Base-by-base conservation (phyloP, 2,888 invertebrate species). In the Cosmia pyralina region DNA sequence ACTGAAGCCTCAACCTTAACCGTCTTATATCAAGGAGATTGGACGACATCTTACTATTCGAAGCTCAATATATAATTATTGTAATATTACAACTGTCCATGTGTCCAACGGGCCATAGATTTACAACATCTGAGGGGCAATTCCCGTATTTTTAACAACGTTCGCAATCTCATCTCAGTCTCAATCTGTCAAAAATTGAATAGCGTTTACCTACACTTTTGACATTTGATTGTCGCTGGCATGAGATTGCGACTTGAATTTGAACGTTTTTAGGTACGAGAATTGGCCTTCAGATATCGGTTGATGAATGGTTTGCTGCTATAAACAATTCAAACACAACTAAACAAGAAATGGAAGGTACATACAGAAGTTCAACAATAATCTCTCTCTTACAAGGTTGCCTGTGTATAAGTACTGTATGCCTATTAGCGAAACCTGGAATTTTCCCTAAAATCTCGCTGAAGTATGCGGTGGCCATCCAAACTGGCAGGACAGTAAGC, bases 41-140 rank as follows among this genome's bases (percentile, higher is more conserved):
- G 17, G n/a, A n/a, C 0, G 41, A 69, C 1, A 52, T 46, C n/a
- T 52, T 28, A 52, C 19, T 34, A 15, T 34, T 7, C 13, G 17
- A 50, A 44, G n/a, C 3, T 22, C 17, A 17, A 6, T 64, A 59
- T 62, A 52, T 22, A 44, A 50, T n/a, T 7, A n/a, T 46, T 65
- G 69, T 57, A 57, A 78, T 68, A 78, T 79, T 19, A 65, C 57
- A 60, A 68, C 44, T 79, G 79, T 68, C 64, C 52, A 22, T 28
- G 58, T 15, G 50, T 28, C 58, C 53, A 64, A 50, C 64, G 4
- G 53, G 13, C 75, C 69, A 63, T 66, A 64, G 22, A 69, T 55
- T 69, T 22, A 57, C 73, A 38, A 34, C 65, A 66, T 69, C 75
- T 41, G 78, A n/a, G n/a, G n/a, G n/a, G n/a, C n/a, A n/a, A n/a